Evolutionary conservation across 2,888 invertebrate genomes (phyloP).

Genomic region (Nemoura dubitans): DNA sequence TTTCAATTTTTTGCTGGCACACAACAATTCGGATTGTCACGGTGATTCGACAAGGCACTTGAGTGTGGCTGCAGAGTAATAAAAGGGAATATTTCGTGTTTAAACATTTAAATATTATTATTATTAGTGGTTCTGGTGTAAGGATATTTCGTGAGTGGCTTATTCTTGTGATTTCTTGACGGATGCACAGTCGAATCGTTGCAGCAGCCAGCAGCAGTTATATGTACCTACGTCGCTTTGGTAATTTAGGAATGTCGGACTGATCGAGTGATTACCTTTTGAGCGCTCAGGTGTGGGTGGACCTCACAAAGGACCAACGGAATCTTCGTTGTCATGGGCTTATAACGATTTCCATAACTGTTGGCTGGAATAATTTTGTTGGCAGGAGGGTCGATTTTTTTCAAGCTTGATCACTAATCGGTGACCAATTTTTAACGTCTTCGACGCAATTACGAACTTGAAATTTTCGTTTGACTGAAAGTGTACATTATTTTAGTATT

Average conservation of each 20-base stretch:
- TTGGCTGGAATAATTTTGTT: not conserved
- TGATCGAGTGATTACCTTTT: not conserved
- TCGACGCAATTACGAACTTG: no score
- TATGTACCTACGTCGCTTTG: no score
- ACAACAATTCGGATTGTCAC: slow-evolving; percentile 27
- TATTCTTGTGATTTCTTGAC: slow-evolving; percentile 4
- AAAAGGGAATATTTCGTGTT: not conserved
- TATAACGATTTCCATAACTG: not conserved
- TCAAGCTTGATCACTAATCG: no score
- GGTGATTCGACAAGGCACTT: slow-evolving; percentile 35
- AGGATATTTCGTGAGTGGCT: not conserved
- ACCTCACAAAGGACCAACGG: not conserved
- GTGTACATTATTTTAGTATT: no score
- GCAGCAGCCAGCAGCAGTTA: no score
- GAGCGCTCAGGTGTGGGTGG: not conserved
- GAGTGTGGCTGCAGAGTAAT: not conserved
- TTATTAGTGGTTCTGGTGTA: not conserved
- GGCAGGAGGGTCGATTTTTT: not conserved
- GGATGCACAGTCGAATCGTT: not conserved
- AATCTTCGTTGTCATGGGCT: not conserved
- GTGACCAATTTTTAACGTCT: no score
- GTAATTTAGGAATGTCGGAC: not conserved
- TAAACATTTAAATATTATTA: slow-evolving; percentile 2
- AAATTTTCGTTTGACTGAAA: no score
- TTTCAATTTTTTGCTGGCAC: not conserved